phyloP scores from a whole-genome alignment of 2,113 vertebrate genomes.

The Pogonocichla stellata region DNA sequence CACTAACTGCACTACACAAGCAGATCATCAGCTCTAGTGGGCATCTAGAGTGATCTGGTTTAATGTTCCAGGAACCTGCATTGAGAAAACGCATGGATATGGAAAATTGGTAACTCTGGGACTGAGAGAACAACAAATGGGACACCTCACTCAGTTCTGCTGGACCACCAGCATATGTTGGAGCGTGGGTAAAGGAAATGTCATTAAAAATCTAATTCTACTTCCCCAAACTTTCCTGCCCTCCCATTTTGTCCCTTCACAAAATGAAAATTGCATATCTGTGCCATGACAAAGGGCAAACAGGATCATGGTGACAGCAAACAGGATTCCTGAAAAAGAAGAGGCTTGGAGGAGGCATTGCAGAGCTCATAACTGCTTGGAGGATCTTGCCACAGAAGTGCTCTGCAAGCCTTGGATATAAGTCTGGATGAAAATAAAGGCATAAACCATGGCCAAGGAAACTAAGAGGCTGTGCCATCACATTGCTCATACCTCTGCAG shows the following conservation, averaged over 20 bases:
- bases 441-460: not conserved
- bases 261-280: not conserved
- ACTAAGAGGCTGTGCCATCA: not conserved
- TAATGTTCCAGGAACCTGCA: not conserved
- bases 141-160: not conserved
- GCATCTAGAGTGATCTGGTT: not conserved
- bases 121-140: not conserved
- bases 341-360: not conserved
- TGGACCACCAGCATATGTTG: not conserved
- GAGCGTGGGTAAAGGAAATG: not conserved
- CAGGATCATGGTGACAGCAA: not conserved
- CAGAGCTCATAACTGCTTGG: not conserved
- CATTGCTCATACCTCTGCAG: not conserved
- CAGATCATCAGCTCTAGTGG: not conserved
- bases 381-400: not conserved
- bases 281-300: not conserved
- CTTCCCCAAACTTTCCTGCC: not conserved
- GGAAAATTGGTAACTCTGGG: not conserved
- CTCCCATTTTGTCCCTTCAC: not conserved
- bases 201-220: not conserved
- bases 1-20: not conserved
- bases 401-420: not conserved
- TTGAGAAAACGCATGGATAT: not conserved
- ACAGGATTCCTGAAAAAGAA: not conserved
- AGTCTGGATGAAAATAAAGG: not conserved